phyloP scores from a whole-genome alignment of 2,888 invertebrate genomes.

The Drosophila differens region DNA sequence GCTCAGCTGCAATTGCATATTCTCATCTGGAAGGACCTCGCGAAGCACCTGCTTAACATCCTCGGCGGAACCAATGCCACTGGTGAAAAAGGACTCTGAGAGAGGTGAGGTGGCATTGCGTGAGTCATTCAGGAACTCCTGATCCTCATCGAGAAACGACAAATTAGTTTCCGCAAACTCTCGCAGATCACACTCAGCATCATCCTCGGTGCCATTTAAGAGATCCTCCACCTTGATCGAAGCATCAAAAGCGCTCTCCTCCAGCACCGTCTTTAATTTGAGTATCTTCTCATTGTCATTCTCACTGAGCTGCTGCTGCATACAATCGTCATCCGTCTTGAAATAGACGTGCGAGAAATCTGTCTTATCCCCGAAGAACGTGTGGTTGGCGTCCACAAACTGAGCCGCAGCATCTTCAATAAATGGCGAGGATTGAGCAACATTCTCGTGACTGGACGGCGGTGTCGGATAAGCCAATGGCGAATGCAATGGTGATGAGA shows the following conservation, averaged over 20 bases:
- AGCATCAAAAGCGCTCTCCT: conserved; percentile 82
- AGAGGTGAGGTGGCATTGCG: conserved; percentile 92
- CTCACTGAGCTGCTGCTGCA: conserved; percentile 75
- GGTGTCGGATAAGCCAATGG: conserved; percentile 94
- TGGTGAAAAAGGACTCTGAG: conserved; percentile 93
- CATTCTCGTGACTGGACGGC: conserved; percentile 93
- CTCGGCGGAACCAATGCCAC: conserved; percentile 93
- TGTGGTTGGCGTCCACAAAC: conserved; percentile 83
- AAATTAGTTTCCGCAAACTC: conserved; percentile 85
- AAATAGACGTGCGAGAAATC: conserved; percentile 82
- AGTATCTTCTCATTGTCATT: conserved; percentile 84
- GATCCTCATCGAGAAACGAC: conserved; percentile 85
- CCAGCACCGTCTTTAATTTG: conserved; percentile 84
- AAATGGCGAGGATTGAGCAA: conserved; percentile 85
- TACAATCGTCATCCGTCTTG: conserved; percentile 70
- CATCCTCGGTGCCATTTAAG: conserved; percentile 81
- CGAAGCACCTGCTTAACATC: conserved; percentile 94
- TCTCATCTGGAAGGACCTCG: conserved; percentile 93
- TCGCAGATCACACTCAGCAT: conserved; percentile 83
- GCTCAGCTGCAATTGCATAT: conserved; percentile 86
- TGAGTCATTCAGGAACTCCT: conserved; percentile 87
- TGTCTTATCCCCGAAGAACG: conserved; percentile 84
- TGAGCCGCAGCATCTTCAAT: conserved; percentile 83
- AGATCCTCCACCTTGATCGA: conserved; percentile 84
- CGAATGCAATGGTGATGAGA: conserved; percentile 89